Base-by-base conservation (phyloP, 2,888 invertebrate genomes). In the Trichogramma evanescens region DNA sequence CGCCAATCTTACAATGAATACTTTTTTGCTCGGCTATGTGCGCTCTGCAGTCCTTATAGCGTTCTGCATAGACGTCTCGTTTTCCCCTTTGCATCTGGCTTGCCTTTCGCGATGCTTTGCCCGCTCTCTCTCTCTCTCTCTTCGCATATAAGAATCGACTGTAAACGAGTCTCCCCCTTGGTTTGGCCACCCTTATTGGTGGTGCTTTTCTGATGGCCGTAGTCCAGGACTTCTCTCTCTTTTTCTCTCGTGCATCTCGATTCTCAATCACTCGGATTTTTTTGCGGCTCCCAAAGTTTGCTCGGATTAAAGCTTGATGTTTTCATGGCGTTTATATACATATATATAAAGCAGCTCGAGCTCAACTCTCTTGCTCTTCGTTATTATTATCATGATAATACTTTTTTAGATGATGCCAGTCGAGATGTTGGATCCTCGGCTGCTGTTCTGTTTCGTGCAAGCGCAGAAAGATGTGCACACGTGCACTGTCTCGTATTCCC, bases 1-100 rank as follows among this genome's bases (percentile, higher is more conserved):
- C 77, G 75, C 75, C 76, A 67, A 73, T 75, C 78, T 76, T 77
- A 75, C 77, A 75, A 76, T 75, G 70, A 73, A 68, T 70, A 72
- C 75, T 74, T 71, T 26, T 69, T 75, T 70, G 72, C 69, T 2
- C 26, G 26, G 26, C 26, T 26, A 26, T 26, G 71, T 74, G 72
- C 71, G 73, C 74, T 57, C 26, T 26, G 26, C 26, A 26, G 26
- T 26, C 55, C 58, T 61, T 26, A 26, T 26, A 26, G 26, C 26
- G 26, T 26, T 46, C 44, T 54, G 26, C 55, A 53, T 41, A 8
- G 50, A 39, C 55, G 65, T 68, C 69, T 66, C 63, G 57, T 54
- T 58, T 65, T 62, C 62, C 66, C 63, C 62, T 63, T 63, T 70
- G 70, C 74, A 75, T 75, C 74, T 75, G 74, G 73, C 68, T 26